A percentile compares a stretch with the other conserved stretches of the same genome.
These are phyloP conservation scores for Cenopis cana DNA, from an alignment of 2,888 invertebrate species.

Conservation along the genomic window DNA sequence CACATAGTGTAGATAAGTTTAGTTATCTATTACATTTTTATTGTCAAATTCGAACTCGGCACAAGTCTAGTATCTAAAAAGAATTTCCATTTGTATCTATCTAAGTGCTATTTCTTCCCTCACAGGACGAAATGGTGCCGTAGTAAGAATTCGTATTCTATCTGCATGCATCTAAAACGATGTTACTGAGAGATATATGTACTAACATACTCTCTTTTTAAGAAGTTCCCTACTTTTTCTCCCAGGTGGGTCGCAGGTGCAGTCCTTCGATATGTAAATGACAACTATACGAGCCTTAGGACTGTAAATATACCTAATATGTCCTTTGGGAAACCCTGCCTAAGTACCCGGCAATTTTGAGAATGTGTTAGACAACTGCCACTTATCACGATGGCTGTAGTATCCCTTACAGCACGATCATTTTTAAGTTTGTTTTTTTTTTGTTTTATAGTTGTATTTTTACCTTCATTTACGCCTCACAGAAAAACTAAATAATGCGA, in stretches of 20 bases:
- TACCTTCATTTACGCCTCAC: too few relatives aligned
- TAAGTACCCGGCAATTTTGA: constrained; percentile 2
- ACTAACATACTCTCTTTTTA: constrained; percentile 5
- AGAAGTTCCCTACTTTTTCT: constrained; percentile 24
- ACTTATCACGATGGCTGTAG: neutral
- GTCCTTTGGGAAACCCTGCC: neutral
- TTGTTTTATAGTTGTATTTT: too few relatives aligned
- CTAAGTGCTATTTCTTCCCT: neutral
- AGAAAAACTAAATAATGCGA: too few relatives aligned
- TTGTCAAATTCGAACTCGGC: too few relatives aligned
- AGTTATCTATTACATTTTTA: too few relatives aligned
- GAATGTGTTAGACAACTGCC: neutral
- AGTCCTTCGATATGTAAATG: constrained; percentile 35
- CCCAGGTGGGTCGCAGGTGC: constrained; percentile 31
- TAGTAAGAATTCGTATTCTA: neutral
- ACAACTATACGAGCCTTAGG: constrained; percentile 8
- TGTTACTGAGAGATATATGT: neutral
- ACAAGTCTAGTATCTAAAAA: too few relatives aligned
- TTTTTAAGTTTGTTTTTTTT: too few relatives aligned
- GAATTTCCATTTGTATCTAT: too few relatives aligned
- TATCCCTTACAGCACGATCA: too few relatives aligned
- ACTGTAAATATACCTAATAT: constrained; percentile 2
- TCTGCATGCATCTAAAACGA: neutral
- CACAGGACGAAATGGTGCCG: constrained; percentile 7
- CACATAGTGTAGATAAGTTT: too few relatives aligned